Evolutionary conservation across 2,113 vertebrate genomes (phyloP).

Genomic region (Corythornis madagascariensis): DNA sequence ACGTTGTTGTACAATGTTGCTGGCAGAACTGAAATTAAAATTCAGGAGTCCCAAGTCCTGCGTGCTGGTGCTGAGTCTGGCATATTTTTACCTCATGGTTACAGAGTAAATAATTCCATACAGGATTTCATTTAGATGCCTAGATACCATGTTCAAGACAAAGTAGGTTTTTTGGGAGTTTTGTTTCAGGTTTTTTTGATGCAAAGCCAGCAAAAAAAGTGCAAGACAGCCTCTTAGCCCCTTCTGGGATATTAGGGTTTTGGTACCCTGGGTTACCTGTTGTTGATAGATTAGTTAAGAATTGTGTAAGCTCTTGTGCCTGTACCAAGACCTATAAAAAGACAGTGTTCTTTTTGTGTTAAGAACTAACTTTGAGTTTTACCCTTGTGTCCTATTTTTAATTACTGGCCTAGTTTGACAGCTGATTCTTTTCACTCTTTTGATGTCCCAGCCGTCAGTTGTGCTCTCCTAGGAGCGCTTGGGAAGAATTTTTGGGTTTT

Average conservation of each 20-base stretch:
- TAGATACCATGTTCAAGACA: not conserved
- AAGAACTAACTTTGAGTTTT: slow-evolving; percentile 20
- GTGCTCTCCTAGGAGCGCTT: slow-evolving; percentile 37
- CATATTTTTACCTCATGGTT: not conserved
- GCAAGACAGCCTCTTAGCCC: not conserved
- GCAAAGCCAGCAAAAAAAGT: not conserved
- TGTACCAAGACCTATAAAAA: slow-evolving; percentile 7
- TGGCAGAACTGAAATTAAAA: not conserved
- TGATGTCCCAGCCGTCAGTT: slow-evolving; percentile 38
- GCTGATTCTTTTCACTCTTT: slow-evolving; percentile 49
- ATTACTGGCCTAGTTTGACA: slow-evolving; percentile 43
- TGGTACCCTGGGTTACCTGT: not conserved
- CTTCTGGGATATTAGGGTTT: not conserved
- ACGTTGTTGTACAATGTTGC: fast-evolving
- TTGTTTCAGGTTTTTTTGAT: not conserved
- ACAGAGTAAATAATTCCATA: slow-evolving; percentile 6
- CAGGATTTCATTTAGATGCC: slow-evolving; percentile 7
- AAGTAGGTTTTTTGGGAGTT: not conserved
- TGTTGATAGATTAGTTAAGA: slow-evolving; percentile 1
- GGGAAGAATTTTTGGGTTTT: slow-evolving; percentile 36
- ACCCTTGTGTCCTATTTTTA: slow-evolving; percentile 29
- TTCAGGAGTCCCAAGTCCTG: not conserved
- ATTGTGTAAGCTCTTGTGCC: not conserved
- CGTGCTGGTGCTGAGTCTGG: not conserved
- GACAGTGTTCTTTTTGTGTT: slow-evolving; percentile 1